Evolutionary conservation across 2,797 vertebrate species (phyloP).

Genomic region (Novumbra hubbsi): DNA sequence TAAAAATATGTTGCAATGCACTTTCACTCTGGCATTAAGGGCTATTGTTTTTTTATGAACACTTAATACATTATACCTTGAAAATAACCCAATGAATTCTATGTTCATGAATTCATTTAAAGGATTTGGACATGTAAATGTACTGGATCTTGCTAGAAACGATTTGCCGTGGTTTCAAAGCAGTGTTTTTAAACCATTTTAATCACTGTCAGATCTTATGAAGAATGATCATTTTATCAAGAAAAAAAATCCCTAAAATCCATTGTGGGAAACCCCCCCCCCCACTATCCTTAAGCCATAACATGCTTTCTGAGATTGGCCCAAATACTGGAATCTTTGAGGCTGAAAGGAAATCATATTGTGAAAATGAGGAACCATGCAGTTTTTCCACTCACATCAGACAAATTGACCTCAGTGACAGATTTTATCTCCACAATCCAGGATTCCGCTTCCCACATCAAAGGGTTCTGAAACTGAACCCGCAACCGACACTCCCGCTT

Average conservation of each 20-base stretch:
- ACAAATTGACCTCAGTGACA: slow-evolving; percentile 23
- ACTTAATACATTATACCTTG: slow-evolving; percentile 16
- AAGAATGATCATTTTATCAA: slow-evolving; percentile 7
- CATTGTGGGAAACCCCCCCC: too few relatives aligned
- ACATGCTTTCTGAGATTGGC: slow-evolving; percentile 13
- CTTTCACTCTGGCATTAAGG: slow-evolving; percentile 1
- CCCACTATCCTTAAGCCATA: slow-evolving; percentile 18
- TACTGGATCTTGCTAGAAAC: slow-evolving; percentile 21
- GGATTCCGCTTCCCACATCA: slow-evolving; percentile 11
- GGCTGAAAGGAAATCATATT: slow-evolving; percentile 16
- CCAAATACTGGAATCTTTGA: neutral
- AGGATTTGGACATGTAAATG: slow-evolving; percentile 15
- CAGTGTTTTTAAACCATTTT: slow-evolving; percentile 7
- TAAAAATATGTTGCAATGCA: slow-evolving; percentile 8
- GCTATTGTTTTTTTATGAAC: slow-evolving; percentile 11
- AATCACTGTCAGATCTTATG: neutral
- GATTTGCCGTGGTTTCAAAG: slow-evolving; percentile 2
- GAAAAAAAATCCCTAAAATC: slow-evolving; percentile 8
- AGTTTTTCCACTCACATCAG: neutral
- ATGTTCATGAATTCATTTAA: slow-evolving; percentile 11
- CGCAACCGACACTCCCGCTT: slow-evolving; percentile 21
- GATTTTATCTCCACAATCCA: slow-evolving; percentile 18
- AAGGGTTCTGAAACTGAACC: slow-evolving; percentile 22
- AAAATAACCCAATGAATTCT: slow-evolving; percentile 16
- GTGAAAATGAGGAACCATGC: slow-evolving; percentile 4